Conservation (phyloP, 1,140 invertebrate genomes). For the Centruroides sculpturatus region DNA sequence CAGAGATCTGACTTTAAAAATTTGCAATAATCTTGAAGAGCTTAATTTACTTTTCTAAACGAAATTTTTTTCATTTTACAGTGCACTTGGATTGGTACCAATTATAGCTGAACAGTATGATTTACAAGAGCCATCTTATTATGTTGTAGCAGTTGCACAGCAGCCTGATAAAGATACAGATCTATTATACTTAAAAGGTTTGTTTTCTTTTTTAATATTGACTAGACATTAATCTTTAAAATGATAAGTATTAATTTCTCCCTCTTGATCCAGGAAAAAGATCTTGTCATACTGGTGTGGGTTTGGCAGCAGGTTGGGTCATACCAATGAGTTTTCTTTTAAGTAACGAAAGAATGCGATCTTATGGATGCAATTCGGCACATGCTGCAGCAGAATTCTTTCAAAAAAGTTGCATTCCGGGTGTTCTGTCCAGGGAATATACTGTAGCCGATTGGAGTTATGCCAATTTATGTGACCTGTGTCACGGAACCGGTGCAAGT, state of each 20-base stretch:
- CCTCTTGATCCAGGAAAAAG: constrained; percentile 40
- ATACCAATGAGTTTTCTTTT: constrained; percentile 84
- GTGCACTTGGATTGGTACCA: constrained; percentile 47
- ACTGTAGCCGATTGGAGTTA: constrained; percentile 31
- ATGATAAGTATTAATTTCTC: no score
- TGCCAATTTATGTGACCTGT: constrained; percentile 75
- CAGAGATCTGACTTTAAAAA: no score
- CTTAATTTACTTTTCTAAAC: no score
- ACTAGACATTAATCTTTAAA: not conserved
- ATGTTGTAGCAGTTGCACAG: constrained; percentile 84
- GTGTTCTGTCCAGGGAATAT: constrained; percentile 35
- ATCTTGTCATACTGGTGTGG: constrained; percentile 84
- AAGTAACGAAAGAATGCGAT: constrained; percentile 81
- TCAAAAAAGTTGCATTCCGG: constrained; percentile 40
- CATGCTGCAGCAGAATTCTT: constrained; percentile 85
- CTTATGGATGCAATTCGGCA: constrained; percentile 78
- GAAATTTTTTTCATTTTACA: no score
- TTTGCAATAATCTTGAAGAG: no score
- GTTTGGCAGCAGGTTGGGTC: constrained; percentile 86
- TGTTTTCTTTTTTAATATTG: not conserved
- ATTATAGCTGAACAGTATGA: constrained; percentile 84
- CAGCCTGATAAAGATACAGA: constrained; percentile 72
- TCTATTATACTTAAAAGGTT: constrained; percentile 68
- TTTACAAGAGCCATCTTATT: constrained; percentile 67
- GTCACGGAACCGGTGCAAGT: constrained; percentile 65